These are phyloP conservation scores for Atta texana DNA, from an alignment of 1,140 invertebrate genomes.

Conservation along the genomic window DNA sequence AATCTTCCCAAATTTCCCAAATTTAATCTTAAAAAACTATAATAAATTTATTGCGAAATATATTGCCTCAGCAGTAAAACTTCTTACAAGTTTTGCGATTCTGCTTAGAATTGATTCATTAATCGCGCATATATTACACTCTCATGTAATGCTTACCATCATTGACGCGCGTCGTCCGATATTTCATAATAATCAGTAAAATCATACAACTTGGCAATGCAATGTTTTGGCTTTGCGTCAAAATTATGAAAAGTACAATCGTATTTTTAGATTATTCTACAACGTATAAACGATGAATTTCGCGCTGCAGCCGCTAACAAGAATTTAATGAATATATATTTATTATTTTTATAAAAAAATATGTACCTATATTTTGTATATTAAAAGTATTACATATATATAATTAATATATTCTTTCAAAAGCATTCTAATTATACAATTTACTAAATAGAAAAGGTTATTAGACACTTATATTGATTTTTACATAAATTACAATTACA, in stretches of 20 bases:
- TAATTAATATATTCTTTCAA: not conserved
- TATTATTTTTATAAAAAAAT: not conserved
- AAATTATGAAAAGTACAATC: conserved; percentile 26
- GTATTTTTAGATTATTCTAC: conserved; percentile 58
- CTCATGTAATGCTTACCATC: not conserved
- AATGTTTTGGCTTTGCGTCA: conserved; percentile 46
- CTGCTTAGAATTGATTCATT: not conserved
- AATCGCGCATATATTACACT: not conserved
- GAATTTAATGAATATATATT: conserved; percentile 9
- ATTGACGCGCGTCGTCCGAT: not conserved
- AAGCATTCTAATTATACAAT: not conserved
- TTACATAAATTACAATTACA: not conserved
- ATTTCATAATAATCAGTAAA: conserved; percentile 11
- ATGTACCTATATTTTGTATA: not conserved
- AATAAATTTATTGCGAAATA: no score
- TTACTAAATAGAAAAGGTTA: not conserved
- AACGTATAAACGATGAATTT: conserved; percentile 19
- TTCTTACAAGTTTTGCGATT: no score
- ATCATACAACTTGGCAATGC: conserved; percentile 35
- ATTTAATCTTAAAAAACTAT: no score
- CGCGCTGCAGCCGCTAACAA: not conserved
- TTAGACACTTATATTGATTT: not conserved
- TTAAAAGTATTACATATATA: not conserved
- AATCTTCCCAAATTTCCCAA: no score
- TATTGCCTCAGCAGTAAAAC: no score